A percentile compares a stretch with the other conserved stretches of the same genome.
Evolutionary conservation across 2,113 vertebrate species (phyloP).

Genomic region (Narcine bancroftii): DNA sequence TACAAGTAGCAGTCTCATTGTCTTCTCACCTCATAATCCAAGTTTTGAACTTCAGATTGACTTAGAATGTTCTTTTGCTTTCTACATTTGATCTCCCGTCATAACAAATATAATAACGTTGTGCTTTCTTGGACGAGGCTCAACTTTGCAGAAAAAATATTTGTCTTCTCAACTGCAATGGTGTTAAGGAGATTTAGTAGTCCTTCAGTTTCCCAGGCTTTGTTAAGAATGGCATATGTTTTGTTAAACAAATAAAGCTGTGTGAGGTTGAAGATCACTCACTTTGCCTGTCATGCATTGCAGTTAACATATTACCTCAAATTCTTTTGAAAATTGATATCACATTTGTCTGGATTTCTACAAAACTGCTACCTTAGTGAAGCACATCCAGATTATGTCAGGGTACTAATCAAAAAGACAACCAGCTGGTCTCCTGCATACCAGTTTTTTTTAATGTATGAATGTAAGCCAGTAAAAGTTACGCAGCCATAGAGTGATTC

Average conservation of each 20-base stretch:
- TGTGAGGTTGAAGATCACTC: neutral
- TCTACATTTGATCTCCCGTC: neutral
- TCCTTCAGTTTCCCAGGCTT: neutral
- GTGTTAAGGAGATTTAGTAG: neutral
- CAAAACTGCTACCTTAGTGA: neutral
- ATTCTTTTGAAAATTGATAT: neutral
- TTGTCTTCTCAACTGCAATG: neutral
- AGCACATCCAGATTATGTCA: neutral
- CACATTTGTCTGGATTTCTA: neutral
- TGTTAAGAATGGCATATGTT: neutral
- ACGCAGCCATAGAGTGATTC: no score
- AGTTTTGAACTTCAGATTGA: neutral
- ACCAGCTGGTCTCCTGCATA: no score
- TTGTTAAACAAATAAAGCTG: slow-evolving; percentile 19
- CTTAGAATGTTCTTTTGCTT: neutral
- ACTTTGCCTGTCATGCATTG: neutral
- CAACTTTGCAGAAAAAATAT: neutral
- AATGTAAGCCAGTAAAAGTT: no score
- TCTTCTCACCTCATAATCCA: neutral
- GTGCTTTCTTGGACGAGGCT: neutral
- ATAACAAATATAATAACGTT: neutral
- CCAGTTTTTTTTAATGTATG: no score
- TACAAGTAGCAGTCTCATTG: neutral
- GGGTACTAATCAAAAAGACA: neutral
- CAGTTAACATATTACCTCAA: neutral